Evolutionary conservation across 1,140 invertebrate species (phyloP), one percentile per base, ranked within the genome.

Genomic region (Stegodyphus mimosarum): DNA sequence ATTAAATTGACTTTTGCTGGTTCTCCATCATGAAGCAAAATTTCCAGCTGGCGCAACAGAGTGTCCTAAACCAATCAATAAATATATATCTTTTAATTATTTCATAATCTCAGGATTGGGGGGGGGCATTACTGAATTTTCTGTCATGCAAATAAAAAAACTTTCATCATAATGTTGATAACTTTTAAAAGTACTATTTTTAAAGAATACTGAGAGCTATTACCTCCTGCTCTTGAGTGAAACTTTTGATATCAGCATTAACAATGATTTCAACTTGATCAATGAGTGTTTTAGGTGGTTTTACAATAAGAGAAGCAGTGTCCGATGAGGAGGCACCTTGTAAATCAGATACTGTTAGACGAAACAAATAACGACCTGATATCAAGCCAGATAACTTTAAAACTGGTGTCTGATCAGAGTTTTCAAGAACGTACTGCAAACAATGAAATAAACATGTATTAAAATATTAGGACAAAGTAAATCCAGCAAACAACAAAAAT

Each of bases 341-440:
- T 81, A 95, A 95, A 91, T 99, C 97, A 64, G 92, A 94, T 6
- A 98, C 96, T 81, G 94, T 96, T 52, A 98, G 91, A 88, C 94
- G 94, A 89, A 98, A 99, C 1, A 96, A 93, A 88, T 98, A 99
- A 87, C 94, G 93, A 0, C 97, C 97, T 7, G 95, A 93, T 13
- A 87, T 86, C 50, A 98, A 91, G 90, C 97, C 94, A 67, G 94
- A 95, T 52, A 97, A 89, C 94, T 96, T 90, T 75, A 92, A 89
- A n/a, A 96, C 91, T 1, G 95, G 92, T 33, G 94, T 93, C 84
- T 93, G 92, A 87, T 96, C 95, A 0, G 95, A 94, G 86, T 93
- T 91, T 69, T 94, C 93, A 86, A 96, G 92, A 87, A 96, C 93
- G 70, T 93, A 89, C 86, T 87, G 66, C 13, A 83, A 63, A 51